Evolutionary conservation across 1,140 invertebrate species (phyloP), one percentile per base, ranked within the genome.

Genomic region (Scaptomyza graminum): DNA sequence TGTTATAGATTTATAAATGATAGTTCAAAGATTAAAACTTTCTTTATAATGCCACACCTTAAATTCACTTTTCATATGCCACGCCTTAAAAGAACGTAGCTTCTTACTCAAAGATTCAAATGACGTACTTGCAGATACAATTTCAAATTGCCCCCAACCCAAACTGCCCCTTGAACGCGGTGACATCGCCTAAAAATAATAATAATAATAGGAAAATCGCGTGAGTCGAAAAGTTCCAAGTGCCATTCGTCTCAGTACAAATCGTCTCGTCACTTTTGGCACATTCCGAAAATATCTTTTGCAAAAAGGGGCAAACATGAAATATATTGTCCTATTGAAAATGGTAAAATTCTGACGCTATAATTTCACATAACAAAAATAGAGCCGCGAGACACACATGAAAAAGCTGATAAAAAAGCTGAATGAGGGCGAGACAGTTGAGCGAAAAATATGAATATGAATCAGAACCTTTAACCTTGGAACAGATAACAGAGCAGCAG

Each of bases 271-370:
- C 37, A 18, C n/a, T 68, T 37, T 44, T 52, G 72, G 76, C 80
- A 79, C 78, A 64, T 80, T 73, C 50, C 71, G 55, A 50, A 73
- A 73, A 79, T 65, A 73, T 61, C 55, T 31, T 31, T 31, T 31
- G 28, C n/a, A 31, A 31, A 62, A 68, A 56, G 34, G 46, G 51
- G n/a, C 25, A 51, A 52, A 11, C 37, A 28, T 44, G n/a, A n/a
- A 41, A 3, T 41, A 3, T 55, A 16, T 57, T 55, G 55, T 41
- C 41, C 43, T 72, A 55, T 55, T 54, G 43, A 43, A 63, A 67
- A 49, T 57, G 51, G 46, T 6, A 9, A 6, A 1, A 2, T 7
- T 34, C 7, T 34, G 82, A 85, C 81, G 81, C 70, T 87, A 85
- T 70, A 71, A 50, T 78, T 31, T 61, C 55, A 74, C 18, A 22